Evolutionary conservation across 2,797 vertebrate genomes (phyloP).

Genomic region (Macrochelys suwanniensis): DNA sequence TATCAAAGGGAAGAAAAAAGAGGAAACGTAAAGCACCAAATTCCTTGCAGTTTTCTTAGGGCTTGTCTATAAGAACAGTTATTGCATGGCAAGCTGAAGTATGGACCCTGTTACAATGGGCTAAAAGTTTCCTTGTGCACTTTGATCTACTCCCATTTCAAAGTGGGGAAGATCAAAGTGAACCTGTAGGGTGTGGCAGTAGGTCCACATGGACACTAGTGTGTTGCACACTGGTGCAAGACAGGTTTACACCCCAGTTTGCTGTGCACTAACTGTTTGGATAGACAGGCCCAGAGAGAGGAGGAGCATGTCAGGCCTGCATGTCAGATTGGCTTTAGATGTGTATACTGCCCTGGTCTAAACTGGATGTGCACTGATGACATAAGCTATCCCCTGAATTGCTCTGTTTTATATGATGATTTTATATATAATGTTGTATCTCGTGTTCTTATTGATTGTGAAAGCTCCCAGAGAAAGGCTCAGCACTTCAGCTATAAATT

Average conservation of each 20-base stretch:
- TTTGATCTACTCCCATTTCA: background rate
- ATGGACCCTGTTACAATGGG: background rate
- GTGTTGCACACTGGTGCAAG: background rate
- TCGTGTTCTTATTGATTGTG: background rate
- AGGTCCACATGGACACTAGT: background rate
- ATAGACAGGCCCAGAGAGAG: background rate
- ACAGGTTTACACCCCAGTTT: background rate
- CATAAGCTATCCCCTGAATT: background rate
- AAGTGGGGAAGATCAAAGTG: background rate
- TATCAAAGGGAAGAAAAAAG: background rate
- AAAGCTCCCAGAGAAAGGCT: background rate
- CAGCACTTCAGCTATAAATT: background rate
- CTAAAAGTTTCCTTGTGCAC: background rate
- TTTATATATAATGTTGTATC: background rate
- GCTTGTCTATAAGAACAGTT: background rate
- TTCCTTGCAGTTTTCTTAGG: background rate
- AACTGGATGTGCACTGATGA: background rate
- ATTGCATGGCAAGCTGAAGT: background rate
- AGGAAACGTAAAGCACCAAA: accelerated
- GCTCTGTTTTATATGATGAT: background rate
- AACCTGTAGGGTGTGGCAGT: background rate
- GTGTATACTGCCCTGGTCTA: background rate
- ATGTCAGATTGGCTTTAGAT: accelerated
- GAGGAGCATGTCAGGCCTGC: background rate
- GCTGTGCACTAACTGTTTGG: background rate